Percentiles rank a stretch among this genome's conserved stretches.
These are phyloP conservation scores for Toxotes chatareus DNA, from an alignment of 2,113 vertebrate species.

Conservation along the genomic window DNA sequence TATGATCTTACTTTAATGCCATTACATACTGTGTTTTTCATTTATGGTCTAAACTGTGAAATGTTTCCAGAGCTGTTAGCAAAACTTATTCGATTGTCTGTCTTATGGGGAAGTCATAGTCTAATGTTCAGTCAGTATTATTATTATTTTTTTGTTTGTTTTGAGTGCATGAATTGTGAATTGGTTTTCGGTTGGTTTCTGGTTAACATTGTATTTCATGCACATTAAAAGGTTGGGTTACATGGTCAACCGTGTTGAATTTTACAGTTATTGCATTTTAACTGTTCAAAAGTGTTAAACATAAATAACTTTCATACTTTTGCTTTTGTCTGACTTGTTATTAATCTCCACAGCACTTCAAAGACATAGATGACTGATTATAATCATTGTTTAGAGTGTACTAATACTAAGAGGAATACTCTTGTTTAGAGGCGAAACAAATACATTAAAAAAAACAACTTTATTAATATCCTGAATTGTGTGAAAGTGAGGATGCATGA, in stretches of 20 bases:
- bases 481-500: too few species aligned
- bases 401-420: neutral
- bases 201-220: neutral
- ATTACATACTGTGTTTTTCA: neutral
- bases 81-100: neutral
- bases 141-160: neutral
- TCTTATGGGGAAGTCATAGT: neutral
- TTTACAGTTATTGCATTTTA: constrained; percentile 23
- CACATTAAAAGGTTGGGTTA: neutral
- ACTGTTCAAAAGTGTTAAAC: constrained; percentile 4
- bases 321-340: neutral
- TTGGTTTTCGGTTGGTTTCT: neutral
- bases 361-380: neutral
- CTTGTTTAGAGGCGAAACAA: neutral
- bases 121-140: too few species aligned
- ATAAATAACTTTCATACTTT: constrained; percentile 47
- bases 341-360: neutral
- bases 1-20: neutral
- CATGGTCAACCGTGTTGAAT: constrained; percentile 8
- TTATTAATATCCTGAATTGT: too few species aligned
- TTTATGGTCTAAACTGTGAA: neutral
- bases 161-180: neutral
- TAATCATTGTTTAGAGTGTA: neutral
- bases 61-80: neutral
- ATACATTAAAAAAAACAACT: too few species aligned